Evolutionary conservation across 2,113 vertebrate species (phyloP).

Genomic region (Corydoras sp.): DNA sequence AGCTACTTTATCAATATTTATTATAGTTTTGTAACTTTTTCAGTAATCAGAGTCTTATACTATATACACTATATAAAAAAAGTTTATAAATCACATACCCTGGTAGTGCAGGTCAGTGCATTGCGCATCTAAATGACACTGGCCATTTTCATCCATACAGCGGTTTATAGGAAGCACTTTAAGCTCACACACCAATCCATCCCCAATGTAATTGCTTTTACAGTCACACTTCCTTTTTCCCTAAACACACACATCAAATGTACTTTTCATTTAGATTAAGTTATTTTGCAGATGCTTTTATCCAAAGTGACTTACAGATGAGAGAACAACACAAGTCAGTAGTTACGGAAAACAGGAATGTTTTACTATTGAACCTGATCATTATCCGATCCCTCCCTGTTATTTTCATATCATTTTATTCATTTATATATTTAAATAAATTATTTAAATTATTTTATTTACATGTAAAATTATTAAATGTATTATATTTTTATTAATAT

Average conservation of each 20-base stretch:
- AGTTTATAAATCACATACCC: conserved; percentile 61
- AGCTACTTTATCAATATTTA: too few relatives aligned
- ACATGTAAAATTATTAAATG: neutral
- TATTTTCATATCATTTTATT: too few relatives aligned
- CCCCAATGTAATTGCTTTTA: conserved; percentile 78
- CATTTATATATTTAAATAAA: too few relatives aligned
- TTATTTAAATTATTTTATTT: too few relatives aligned
- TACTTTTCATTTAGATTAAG: neutral
- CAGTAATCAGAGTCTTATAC: too few relatives aligned
- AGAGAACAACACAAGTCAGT: too few relatives aligned
- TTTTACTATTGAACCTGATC: too few relatives aligned
- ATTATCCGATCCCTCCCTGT: too few relatives aligned
- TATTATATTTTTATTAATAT: neutral
- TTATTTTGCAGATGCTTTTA: too few relatives aligned
- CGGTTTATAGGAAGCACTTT: conserved; percentile 76
- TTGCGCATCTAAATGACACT: conserved; percentile 73
- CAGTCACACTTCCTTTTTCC: conserved; percentile 78
- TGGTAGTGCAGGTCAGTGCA: conserved; percentile 86
- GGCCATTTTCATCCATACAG: conserved; percentile 81
- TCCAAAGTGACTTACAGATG: too few relatives aligned
- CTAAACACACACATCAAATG: conserved; percentile 53
- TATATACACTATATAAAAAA: neutral
- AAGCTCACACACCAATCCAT: conserved; percentile 75
- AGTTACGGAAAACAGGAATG: too few relatives aligned
- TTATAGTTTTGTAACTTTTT: too few relatives aligned